Evolutionary conservation across 1,140 invertebrate species (phyloP).

Genomic region (Glomeris maerens): DNA sequence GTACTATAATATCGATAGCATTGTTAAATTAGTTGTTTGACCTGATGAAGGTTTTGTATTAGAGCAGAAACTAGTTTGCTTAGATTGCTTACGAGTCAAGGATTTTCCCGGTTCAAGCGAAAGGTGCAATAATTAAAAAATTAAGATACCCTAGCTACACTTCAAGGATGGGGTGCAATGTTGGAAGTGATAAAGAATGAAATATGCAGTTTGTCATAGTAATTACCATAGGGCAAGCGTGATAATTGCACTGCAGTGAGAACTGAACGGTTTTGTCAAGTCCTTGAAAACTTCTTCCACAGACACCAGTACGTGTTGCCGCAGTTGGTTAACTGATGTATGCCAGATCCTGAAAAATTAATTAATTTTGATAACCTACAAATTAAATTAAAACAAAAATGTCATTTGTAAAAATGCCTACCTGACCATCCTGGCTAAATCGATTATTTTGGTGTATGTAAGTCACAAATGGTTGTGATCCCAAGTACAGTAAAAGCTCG

Average conservation of each 20-base stretch:
- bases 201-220: no score
- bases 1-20: no score
- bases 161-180: no score
- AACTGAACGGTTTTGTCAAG: conserved; percentile 26
- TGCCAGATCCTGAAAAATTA: conserved; percentile 20
- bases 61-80: no score
- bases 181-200: no score
- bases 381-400: conserved; percentile 5
- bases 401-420: conserved; percentile 15
- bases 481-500: conserved; percentile 25
- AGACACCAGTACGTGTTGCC: conserved; percentile 21
- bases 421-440: conserved; percentile 28
- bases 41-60: no score
- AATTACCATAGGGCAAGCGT: conserved; percentile 26
- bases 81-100: no score
- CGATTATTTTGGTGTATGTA: no score
- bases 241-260: conserved; percentile 32
- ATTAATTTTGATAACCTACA: conserved; percentile 8
- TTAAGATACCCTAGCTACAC: no score
- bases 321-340: conserved; percentile 25
- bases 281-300: conserved; percentile 28
- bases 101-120: no score
- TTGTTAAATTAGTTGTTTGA: no score
- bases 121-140: no score
- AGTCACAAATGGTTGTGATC: conserved; percentile 29